phyloP scores from a whole-genome alignment of 2,113 vertebrate species.

The Saccopteryx leptura region DNA sequence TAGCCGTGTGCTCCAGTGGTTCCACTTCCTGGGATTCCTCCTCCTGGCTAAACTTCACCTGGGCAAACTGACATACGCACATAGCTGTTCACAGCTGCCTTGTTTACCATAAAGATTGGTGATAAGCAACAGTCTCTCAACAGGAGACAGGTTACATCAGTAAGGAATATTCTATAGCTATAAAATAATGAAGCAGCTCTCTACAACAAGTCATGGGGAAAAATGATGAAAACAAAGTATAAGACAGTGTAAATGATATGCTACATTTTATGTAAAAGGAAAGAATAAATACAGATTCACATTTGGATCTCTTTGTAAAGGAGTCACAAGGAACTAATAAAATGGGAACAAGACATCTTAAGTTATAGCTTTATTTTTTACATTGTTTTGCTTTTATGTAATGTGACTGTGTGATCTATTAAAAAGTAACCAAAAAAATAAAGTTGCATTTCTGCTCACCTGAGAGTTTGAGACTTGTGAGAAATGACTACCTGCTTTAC shows the following conservation, averaged over 20 bases:
- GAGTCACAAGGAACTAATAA: not conserved
- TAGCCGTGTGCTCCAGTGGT: not conserved
- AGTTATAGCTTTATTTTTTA: not conserved
- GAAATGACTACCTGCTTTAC: not conserved
- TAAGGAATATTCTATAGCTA: not conserved
- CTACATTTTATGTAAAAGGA: not conserved
- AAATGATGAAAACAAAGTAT: not conserved
- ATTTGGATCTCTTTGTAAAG: not conserved
- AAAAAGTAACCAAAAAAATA: not conserved
- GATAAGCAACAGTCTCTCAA: not conserved
- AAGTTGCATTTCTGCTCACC: not conserved
- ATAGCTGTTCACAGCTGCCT: not conserved
- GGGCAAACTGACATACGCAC: too few species aligned
- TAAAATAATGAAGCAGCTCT: not conserved
- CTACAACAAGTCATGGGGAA: not conserved
- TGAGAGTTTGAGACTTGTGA: not conserved
- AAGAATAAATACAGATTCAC: not conserved
- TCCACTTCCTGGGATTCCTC: not conserved
- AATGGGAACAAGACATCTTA: not conserved
- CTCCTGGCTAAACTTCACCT: not conserved
- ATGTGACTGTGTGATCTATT: not conserved
- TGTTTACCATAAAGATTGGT: not conserved
- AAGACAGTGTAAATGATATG: not conserved
- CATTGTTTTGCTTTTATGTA: not conserved
- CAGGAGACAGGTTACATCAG: not conserved